Base-by-base conservation (phyloP, 2,888 invertebrate genomes). In the Tetramorium bicarinatum region DNA sequence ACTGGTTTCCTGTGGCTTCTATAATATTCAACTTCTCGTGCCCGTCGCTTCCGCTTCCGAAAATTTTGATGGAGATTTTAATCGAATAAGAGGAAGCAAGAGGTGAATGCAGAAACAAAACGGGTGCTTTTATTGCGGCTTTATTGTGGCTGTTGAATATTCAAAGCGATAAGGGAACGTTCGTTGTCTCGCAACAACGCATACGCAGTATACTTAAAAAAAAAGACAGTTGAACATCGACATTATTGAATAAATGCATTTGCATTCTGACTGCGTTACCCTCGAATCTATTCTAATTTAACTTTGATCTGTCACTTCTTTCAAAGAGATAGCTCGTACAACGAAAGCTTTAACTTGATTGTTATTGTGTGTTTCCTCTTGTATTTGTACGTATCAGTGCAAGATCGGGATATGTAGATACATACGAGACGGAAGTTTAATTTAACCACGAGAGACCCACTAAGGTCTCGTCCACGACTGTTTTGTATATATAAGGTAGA, bases 111-210 rank as follows among this genome's bases (percentile, higher is more conserved):
- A 44, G 80, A 61, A 64, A 83, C 62, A 76, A 80, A 83, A 64
- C 80, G 41, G 29, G 44, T 49, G 64, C 80, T 83, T 83, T 83
- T 83, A 83, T 54, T 61, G 56, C 54, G 47, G 21, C 29, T 34
- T 34, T 34, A 34, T 34, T 34, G 29, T 41, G 44, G 66, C 52
- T 66, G 69, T 81, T 88, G 88, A 90, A 90, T 91, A 90, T 91
- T 90, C 88, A 88, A 86, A 86, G 77, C 87, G 85, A 74, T 82
- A 86, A 90, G 85, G 18, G 86, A 71, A 34, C 56, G 47, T 64
- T 71, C 25, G 71, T 62, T 21, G n/a, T 81, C 41, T 61, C 64
- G 25, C 41, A 62, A 56, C 59, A 59, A 29, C 81, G 61, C 54
- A 21, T 49, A 44, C 41, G 47, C 56, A 47, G 44, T 59, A 49